Percentiles rank a stretch among this genome's conserved stretches.
Evolutionary conservation across 2,888 invertebrate genomes (phyloP).

Genomic region (Mesorhabditis belari): DNA sequence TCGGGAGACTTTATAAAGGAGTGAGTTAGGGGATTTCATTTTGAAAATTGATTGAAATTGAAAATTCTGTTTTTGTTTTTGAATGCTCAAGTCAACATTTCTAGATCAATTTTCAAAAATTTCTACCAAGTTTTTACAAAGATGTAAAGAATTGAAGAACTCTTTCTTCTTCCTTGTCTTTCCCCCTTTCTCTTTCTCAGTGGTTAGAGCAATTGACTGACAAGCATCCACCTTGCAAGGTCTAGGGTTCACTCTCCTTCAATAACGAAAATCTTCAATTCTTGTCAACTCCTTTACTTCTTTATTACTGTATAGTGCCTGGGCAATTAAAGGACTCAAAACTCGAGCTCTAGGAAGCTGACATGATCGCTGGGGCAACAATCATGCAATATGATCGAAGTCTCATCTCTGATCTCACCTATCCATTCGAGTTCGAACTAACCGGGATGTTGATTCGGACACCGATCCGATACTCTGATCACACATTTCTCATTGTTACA

Average conservation of each 20-base stretch:
- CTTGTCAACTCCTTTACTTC: too few species aligned
- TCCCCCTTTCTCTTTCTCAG: background rate
- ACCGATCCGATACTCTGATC: conserved; percentile 36
- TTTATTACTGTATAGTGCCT: too few species aligned
- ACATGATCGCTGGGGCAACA: conserved; percentile 46
- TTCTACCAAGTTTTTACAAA: background rate
- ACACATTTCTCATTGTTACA: conserved; percentile 39
- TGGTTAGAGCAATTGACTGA: too few species aligned
- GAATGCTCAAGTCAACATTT: too few species aligned
- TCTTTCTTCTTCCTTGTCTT: background rate
- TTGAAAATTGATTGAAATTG: background rate
- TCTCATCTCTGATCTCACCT: conserved; percentile 49
- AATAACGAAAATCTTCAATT: too few species aligned
- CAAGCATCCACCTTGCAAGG: too few species aligned
- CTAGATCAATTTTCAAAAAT: too few species aligned
- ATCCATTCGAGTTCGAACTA: conserved; percentile 39
- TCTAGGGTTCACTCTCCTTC: too few species aligned
- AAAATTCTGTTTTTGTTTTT: too few species aligned
- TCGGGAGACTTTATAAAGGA: conserved; percentile 28
- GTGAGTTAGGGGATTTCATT: conserved; percentile 9
- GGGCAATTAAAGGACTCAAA: background rate
- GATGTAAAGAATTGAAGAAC: background rate
- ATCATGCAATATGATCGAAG: conserved; percentile 41
- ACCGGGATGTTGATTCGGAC: conserved; percentile 37
- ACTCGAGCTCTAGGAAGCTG: conserved; percentile 31